phyloP scores from a whole-genome alignment of 2,113 vertebrate genomes.

The Nansenia antarctica region DNA sequence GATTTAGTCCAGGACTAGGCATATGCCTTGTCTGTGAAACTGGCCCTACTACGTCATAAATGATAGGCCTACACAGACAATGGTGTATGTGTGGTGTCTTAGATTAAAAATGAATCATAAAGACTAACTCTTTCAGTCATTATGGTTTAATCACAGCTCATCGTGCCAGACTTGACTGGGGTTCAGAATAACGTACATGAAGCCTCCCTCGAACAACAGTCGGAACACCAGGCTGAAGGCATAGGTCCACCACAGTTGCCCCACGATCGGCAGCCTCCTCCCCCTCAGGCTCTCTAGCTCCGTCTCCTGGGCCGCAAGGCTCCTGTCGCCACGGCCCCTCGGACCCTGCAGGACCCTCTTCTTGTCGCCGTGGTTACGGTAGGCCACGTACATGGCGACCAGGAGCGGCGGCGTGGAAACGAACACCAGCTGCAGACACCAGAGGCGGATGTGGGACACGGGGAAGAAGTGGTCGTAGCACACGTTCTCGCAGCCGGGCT shows the following conservation, averaged over 20 bases:
- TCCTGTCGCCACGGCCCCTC: constrained; percentile 34
- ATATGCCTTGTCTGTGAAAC: too few relatives aligned
- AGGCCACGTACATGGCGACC: constrained; percentile 68
- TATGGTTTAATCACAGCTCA: too few relatives aligned
- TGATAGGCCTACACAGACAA: too few relatives aligned
- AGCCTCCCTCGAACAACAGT: constrained; percentile 67
- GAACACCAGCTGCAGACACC: constrained; percentile 92
- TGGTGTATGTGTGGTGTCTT: too few relatives aligned
- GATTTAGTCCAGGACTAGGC: too few relatives aligned
- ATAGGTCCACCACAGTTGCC: constrained; percentile 74
- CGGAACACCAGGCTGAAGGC: constrained; percentile 67
- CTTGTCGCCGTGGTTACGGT: constrained; percentile 62
- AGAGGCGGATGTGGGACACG: constrained; percentile 90
- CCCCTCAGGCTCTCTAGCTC: constrained; percentile 61
- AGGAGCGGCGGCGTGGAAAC: constrained; percentile 85
- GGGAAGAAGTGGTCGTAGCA: constrained; percentile 95
- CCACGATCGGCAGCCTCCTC: constrained; percentile 56
- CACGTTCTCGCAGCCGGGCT: constrained; percentile 91
- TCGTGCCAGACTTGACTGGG: too few relatives aligned
- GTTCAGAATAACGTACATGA: constrained; percentile 53
- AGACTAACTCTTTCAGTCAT: too few relatives aligned
- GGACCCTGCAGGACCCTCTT: constrained; percentile 48
- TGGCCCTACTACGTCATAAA: too few relatives aligned
- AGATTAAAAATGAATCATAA: too few relatives aligned
- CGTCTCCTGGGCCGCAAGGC: constrained; percentile 37